Percentiles rank a stretch among this genome's conserved stretches.
phyloP scores from a whole-genome alignment of 2,888 invertebrate species.

The Cantharis rustica region DNA sequence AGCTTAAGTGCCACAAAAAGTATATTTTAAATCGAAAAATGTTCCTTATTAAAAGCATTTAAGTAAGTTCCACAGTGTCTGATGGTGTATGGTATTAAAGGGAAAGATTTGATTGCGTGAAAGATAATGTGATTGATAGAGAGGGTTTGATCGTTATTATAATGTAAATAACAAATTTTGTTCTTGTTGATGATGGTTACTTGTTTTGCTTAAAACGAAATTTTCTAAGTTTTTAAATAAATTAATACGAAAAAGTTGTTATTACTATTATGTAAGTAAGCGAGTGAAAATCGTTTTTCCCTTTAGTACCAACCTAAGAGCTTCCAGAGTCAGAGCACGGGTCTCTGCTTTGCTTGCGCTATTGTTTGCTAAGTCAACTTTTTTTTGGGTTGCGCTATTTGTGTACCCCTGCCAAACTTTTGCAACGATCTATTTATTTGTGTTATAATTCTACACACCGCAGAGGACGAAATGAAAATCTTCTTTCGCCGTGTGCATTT shows the following conservation, averaged over 20 bases:
- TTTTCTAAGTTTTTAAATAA: slow-evolving; percentile 26
- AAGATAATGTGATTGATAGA: background rate
- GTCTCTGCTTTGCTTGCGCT: slow-evolving; percentile 57
- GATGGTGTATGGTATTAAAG: slow-evolving; percentile 54
- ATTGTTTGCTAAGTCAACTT: slow-evolving; percentile 54
- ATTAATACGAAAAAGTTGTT: slow-evolving; percentile 47
- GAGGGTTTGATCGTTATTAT: slow-evolving; percentile 35
- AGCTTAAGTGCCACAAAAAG: slow-evolving; percentile 54
- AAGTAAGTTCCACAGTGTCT: slow-evolving; percentile 46
- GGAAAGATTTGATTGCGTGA: slow-evolving; percentile 48
- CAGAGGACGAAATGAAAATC: background rate
- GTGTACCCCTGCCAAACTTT: slow-evolving; percentile 46
- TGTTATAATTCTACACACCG: slow-evolving; percentile 9
- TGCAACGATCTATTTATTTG: slow-evolving; percentile 30
- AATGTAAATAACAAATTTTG: slow-evolving; percentile 36
- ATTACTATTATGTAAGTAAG: slow-evolving; percentile 42
- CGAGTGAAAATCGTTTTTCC: slow-evolving; percentile 50
- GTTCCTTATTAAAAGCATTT: slow-evolving; percentile 59
- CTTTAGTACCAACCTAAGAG: slow-evolving; percentile 57
- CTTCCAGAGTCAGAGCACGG: slow-evolving; percentile 56
- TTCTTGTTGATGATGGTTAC: slow-evolving; percentile 39
- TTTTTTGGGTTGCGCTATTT: slow-evolving; percentile 54
- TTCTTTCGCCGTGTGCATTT: background rate
- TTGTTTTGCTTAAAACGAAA: slow-evolving; percentile 30
- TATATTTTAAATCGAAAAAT: slow-evolving; percentile 50